Base-by-base conservation (phyloP, 2,797 vertebrate genomes). In the Ciconia nigra region DNA sequence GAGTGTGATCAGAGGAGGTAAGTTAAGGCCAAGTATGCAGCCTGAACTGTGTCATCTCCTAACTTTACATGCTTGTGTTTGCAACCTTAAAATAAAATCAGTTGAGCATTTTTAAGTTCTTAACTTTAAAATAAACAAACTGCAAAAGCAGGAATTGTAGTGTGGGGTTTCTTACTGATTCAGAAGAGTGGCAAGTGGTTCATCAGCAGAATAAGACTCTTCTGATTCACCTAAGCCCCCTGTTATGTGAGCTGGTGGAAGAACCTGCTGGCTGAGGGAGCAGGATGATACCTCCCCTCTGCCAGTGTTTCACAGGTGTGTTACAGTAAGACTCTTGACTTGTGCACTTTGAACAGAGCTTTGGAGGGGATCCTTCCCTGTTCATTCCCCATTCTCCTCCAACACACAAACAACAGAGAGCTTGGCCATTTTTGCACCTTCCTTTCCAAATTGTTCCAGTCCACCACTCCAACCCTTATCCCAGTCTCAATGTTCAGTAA, bases 191-290 rank as follows among this genome's bases (percentile, higher is more conserved):
- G 15, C 1, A 3, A 78, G 39, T 39, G 15, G 11, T 9, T 70
- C 9, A 2, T 10, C 31, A 79, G 39, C 58, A 67, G 28, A 83
- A 4, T 8, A 39, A 57, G 24, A 16, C 26, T 51, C 13, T 15
- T 22, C 6, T 13, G 3, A 83, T 49, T 65, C n/a, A 39, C 20
- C 18, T n/a, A 9, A 91, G 35, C 3, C 12, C 33, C 2, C 29
- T 4, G 0, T 35, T 54, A 41, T 0, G 0, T 20, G 29, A 79
- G 25, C 28, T 78, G 41, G n/a, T 11, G 3, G 25, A 77, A 59
- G 39, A 66, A 28, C 2, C 61, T 86, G 17, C 41, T 54, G 52
- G 42, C n/a, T 44, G 21, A 47, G 28, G 22, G 46, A 66, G 11
- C 20, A 81, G 77, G 31, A 28, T 31, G 24, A 89, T 15, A 37